Conservation (phyloP, 2,797 vertebrate species). For the Cichlasoma orientale region DNA sequence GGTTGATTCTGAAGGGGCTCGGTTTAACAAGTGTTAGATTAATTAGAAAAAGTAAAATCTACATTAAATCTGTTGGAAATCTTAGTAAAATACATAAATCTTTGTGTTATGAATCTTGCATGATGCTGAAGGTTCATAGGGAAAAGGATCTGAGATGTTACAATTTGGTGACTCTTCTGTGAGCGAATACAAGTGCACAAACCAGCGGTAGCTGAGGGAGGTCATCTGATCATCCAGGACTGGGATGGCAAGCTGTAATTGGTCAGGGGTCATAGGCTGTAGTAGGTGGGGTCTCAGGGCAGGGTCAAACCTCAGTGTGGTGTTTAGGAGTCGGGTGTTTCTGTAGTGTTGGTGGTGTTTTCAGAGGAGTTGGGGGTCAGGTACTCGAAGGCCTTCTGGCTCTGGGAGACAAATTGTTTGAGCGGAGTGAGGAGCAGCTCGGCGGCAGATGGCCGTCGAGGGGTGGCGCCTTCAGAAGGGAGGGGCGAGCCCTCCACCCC, state of each 20-base stretch:
- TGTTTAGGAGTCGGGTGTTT: conserved; percentile 22
- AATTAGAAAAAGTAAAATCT: background rate
- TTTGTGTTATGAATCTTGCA: background rate
- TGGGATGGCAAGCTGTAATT: background rate
- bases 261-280: background rate
- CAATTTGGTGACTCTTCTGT: background rate
- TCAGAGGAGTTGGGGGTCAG: conserved; percentile 62
- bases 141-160: too few relatives aligned
- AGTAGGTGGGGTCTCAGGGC: background rate
- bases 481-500: conserved; percentile 27
- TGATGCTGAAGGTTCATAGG: too few relatives aligned
- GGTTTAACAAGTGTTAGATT: background rate
- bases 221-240: background rate
- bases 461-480: conserved; percentile 3
- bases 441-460: conserved; percentile 57
- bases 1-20: too few relatives aligned
- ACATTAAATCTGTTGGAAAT: background rate
- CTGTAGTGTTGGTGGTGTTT: background rate
- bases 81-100: background rate
- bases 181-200: conserved; percentile 7
- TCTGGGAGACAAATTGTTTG: conserved; percentile 77
- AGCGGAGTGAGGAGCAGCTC: conserved; percentile 73
- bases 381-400: conserved; percentile 78
- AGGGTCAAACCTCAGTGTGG: background rate
- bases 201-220: conserved; percentile 26